A percentile compares a stretch with the other conserved stretches of the same genome.
Conservation (phyloP, 2,888 invertebrate genomes). For the Cinara cedri region DNA sequence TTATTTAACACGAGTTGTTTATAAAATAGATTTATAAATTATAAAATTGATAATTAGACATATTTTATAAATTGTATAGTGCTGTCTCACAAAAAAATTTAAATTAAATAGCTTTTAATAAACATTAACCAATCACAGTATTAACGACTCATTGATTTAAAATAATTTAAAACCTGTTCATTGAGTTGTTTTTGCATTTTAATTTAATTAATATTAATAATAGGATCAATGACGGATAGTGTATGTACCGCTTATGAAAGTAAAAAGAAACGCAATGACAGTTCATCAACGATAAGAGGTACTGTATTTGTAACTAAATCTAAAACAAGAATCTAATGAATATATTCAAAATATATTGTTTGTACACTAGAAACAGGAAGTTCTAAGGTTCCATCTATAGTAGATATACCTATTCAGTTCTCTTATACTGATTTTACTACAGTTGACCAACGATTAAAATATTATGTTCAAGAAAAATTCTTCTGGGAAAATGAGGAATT, state of each 20-base stretch:
- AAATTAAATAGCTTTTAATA: constrained; percentile 2
- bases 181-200: constrained; percentile 11
- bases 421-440: constrained; percentile 67
- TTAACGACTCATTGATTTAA: not conserved
- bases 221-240: constrained; percentile 69
- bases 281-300: constrained; percentile 49
- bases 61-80: not conserved
- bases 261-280: constrained; percentile 58
- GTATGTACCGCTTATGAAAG: constrained; percentile 69
- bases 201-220: constrained; percentile 58
- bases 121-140: constrained; percentile 9
- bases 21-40: not conserved
- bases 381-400: constrained; percentile 49
- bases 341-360: constrained; percentile 31
- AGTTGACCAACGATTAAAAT: constrained; percentile 69
- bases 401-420: constrained; percentile 64
- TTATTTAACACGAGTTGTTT: too few species aligned
- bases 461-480: constrained; percentile 67
- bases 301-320: constrained; percentile 27
- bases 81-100: not conserved
- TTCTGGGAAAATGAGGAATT: constrained; percentile 68
- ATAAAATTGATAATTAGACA: not conserved
- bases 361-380: constrained; percentile 5
- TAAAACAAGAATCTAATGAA: not conserved
- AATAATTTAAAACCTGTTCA: not conserved